Evolutionary conservation across 2,888 invertebrate species (phyloP).

Genomic region (Anoncus sp.): DNA sequence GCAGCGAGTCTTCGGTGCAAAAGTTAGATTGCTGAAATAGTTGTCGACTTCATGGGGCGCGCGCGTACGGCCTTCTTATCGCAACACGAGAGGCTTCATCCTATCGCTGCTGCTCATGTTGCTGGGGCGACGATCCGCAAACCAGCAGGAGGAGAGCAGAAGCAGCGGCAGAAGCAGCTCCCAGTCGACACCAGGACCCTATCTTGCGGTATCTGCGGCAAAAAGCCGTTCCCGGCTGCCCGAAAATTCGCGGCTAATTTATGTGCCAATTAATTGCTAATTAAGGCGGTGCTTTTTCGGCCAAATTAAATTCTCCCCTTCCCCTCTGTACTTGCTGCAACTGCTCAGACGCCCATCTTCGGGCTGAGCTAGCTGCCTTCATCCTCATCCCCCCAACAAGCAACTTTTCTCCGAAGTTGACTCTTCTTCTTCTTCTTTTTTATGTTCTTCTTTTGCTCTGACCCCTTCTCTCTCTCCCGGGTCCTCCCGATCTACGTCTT

Average conservation of each 20-base stretch:
- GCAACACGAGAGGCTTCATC: constrained; percentile 56
- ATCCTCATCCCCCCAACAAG: constrained; percentile 26
- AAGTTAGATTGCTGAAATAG: constrained; percentile 82
- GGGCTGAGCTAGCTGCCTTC: constrained; percentile 7
- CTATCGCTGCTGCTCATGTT: constrained; percentile 41
- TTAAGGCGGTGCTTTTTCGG: constrained; percentile 80
- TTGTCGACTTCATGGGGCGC: constrained; percentile 71
- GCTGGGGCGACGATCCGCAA: constrained; percentile 54
- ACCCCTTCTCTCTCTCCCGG: constrained; percentile 60
- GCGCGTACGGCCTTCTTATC: constrained; percentile 79
- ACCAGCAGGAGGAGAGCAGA: constrained; percentile 18
- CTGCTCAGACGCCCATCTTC: constrained; percentile 48
- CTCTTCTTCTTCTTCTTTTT: constrained; percentile 63
- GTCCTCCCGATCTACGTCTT: constrained; percentile 46
- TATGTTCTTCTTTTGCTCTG: constrained; percentile 40
- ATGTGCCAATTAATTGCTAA: constrained; percentile 82
- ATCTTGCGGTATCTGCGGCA: constrained; percentile 56
- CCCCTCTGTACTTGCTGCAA: constrained; percentile 48
- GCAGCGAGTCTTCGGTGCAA: constrained; percentile 64
- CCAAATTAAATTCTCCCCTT: constrained; percentile 77
- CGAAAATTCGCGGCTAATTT: constrained; percentile 80
- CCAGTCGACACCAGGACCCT: constrained; percentile 6
- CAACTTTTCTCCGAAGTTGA: constrained; percentile 65
- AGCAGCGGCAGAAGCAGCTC: no score
- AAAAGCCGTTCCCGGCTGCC: constrained; percentile 59